Base-by-base conservation (phyloP, 2,113 vertebrate species). In the Vireo altiloquus region DNA sequence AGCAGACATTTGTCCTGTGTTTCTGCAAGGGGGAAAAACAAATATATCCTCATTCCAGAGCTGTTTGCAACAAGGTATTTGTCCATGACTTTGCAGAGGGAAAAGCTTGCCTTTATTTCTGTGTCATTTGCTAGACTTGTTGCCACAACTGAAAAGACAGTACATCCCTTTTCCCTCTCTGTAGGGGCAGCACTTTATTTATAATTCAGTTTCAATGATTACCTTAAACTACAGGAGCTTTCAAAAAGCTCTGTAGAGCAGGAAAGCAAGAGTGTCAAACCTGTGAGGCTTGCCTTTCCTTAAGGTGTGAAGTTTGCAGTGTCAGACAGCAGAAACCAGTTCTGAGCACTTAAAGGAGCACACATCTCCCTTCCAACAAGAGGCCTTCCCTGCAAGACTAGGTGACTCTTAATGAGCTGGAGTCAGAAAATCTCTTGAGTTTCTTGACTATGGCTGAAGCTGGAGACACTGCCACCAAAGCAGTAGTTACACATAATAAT, bases 401-500 rank as follows among this genome's bases (percentile, higher is more conserved):
- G 11, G 28, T 24, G 18, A 27, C 11, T 72, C 35, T 52, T n/a
- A 12, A 40, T 52, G 13, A 52, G 6, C 5, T 10, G 4, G 50
- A 77, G 42, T 30, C 37, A n/a, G 20, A 94, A 94, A 70, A 21
- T 7, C 44, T n/a, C 37, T 56, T 9, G 6, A 60, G 16, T 35
- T 81, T 92, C 44, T 66, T 42, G 2, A 13, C 28, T 57, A 6
- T 11, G 7, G 60, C 11, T 69, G 24, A 85, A 81, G 30, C 10
- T 65, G 59, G 39, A 71, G n/a, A 69, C 17, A 37, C 24, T 57
- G 35, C 11, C 23, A 47, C 11, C 27, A 60, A 82, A 71, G 31
- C 3, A 1, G 28, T 4, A 76, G n/a, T 24, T 54, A 75, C 16
- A 52, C 33, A 40, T 2, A 1, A 31, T 25, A 64, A 52, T 0